Conservation (phyloP, 2,888 invertebrate genomes). For the Troides aeacus region DNA sequence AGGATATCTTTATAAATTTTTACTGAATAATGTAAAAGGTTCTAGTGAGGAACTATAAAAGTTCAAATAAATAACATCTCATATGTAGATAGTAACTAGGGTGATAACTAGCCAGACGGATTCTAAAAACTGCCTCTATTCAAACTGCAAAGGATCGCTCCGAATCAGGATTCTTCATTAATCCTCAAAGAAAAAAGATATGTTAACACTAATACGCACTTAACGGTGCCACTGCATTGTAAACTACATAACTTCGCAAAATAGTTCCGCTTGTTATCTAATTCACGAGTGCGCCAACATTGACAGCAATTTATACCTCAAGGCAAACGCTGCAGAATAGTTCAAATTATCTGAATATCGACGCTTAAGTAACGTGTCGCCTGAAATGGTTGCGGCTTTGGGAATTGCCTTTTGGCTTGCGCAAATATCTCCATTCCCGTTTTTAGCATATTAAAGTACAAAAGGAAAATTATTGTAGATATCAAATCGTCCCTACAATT, state of each 20-base stretch:
- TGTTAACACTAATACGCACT: neutral
- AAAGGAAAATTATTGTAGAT: neutral
- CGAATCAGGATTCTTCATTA: no score
- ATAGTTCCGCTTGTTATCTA: slow-evolving; percentile 18
- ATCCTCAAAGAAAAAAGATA: neutral
- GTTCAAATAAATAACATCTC: no score
- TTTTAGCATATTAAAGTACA: neutral
- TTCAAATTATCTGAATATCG: slow-evolving; percentile 27
- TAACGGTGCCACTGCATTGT: neutral
- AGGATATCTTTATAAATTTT: no score
- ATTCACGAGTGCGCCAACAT: slow-evolving; percentile 15
- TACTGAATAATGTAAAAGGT: no score
- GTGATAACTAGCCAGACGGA: no score
- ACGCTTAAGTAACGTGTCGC: slow-evolving; percentile 19
- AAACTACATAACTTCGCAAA: slow-evolving; percentile 10
- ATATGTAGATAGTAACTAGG: no score
- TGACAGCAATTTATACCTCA: slow-evolving; percentile 27
- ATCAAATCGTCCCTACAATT: neutral
- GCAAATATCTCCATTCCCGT: neutral
- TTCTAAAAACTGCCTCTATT: no score
- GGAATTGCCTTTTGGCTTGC: slow-evolving; percentile 1
- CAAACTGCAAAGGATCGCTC: no score
- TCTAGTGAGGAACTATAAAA: no score
- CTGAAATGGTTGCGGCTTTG: slow-evolving; percentile 25
- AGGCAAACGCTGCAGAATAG: slow-evolving; percentile 28